Evolutionary conservation across 1,140 invertebrate species (phyloP), one percentile per base, ranked within the genome.

Genomic region (Babylonia areolata): DNA sequence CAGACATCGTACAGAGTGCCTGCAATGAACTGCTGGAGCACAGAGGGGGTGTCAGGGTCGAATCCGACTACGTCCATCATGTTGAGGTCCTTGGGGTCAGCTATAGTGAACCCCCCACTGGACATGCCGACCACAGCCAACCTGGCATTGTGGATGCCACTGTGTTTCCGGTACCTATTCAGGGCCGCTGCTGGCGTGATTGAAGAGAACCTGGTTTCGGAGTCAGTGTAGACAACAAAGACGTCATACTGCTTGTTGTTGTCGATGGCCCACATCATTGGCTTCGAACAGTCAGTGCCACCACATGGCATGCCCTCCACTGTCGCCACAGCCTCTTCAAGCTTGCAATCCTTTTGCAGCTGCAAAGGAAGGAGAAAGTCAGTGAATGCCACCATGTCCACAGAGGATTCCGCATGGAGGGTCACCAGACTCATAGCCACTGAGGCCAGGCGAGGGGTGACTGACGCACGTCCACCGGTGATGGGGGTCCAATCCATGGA

Each of bases 61-160:
- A 96, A 96, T 23, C 96, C 96, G 78, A 95, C 95, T 40, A 96
- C 94, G 84, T 96, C 95, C 79, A 97, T 90, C 92, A 96, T 96
- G 58, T 94, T 93, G 23, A 95, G 93, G 79, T 95, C 95, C 64
- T 94, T 92, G 28, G 95, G 92, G 88, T 95, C 93, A 89, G 95
- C 92, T 89, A 95, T 85, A 86, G 91, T 92, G 88, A 95, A 94
- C n/a, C 90, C 92, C n/a, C 92, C 94, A 80, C 92, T 93, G 85
- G 94, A 93, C 92, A 96, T 94, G 46, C 94, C 95, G 91, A 95
- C 95, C 73, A 95, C 95, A 79, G 96, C 94, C 85, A 95, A 86
- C n/a, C 90, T 88, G 2, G 90, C 92, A 95, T 87, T 81, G 28
- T 42, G 46, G 23, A 84, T 69, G 35, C 77, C 73, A 78, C 84